A percentile compares a stretch with the other conserved stretches of the same genome.
phyloP scores from a whole-genome alignment of 2,113 vertebrate species.

The Petroica traversi region DNA sequence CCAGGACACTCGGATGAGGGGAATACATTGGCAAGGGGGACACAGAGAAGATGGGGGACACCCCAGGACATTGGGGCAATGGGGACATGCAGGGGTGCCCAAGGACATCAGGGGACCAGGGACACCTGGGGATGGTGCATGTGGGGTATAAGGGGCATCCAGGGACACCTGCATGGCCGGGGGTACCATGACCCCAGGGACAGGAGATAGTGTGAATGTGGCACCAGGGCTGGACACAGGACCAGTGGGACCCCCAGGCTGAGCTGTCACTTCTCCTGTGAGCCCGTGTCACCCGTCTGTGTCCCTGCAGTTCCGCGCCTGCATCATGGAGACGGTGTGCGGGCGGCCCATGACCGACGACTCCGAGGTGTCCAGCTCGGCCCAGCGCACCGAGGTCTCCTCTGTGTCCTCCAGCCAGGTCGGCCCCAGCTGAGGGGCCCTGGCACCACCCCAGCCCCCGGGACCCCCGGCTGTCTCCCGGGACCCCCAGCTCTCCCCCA shows the following conservation, averaged over 20 bases:
- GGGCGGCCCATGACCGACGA: conserved; percentile 75
- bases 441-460: neutral
- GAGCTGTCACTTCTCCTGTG: neutral
- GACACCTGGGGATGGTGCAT: fast-evolving
- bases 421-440: conserved; percentile 63
- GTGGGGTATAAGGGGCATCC: neutral
- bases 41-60: neutral
- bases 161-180: too few species aligned
- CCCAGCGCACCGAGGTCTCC: conserved; percentile 78
- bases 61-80: fast-evolving
- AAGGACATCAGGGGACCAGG: neutral
- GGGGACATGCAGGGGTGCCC: neutral
- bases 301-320: conserved; percentile 74
- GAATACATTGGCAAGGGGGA: neutral
- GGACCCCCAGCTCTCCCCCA: neutral
- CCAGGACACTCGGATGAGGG: neutral
- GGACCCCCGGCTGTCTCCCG: neutral
- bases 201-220: fast-evolving
- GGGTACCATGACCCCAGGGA: fast-evolving
- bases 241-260: neutral
- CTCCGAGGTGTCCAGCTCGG: conserved; percentile 68
- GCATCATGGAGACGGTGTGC: conserved; percentile 82
- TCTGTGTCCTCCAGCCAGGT: conserved; percentile 74
- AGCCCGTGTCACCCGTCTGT: neutral
- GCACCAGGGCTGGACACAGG: neutral